Percentiles rank a stretch among this genome's conserved stretches.
These are phyloP conservation scores for Drosophila nr. medialis DNA, from an alignment of 2,888 invertebrate genomes.

Conservation along the genomic window DNA sequence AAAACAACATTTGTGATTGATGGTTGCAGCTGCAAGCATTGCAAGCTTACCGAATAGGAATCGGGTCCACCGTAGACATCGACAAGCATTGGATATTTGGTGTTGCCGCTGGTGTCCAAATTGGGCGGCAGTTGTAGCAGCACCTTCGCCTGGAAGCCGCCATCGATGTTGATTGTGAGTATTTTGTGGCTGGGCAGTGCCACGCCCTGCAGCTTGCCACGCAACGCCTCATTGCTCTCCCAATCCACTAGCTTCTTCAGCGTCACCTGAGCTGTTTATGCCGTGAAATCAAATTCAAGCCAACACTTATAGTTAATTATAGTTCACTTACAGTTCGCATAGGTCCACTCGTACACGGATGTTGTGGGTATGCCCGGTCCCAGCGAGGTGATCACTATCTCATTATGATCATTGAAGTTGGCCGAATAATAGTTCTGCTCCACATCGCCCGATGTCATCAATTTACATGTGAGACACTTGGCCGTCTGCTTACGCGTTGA, in stretches of 20 bases:
- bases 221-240: slow-evolving; percentile 88
- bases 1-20: background rate
- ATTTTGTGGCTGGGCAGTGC: slow-evolving; percentile 87
- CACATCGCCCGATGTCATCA: slow-evolving; percentile 75
- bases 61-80: slow-evolving; percentile 98
- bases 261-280: slow-evolving; percentile 71
- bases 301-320: background rate
- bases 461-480: slow-evolving; percentile 91
- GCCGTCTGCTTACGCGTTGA: slow-evolving; percentile 83
- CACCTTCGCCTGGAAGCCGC: slow-evolving; percentile 90
- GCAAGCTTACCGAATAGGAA: slow-evolving; percentile 90
- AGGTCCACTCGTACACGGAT: slow-evolving; percentile 86
- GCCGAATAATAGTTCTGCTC: slow-evolving; percentile 85
- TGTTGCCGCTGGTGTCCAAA: slow-evolving; percentile 88
- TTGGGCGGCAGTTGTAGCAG: slow-evolving; percentile 90
- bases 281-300: background rate
- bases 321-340: slow-evolving; percentile 70
- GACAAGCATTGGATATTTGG: slow-evolving; percentile 92
- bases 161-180: slow-evolving; percentile 87
- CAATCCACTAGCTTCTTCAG: slow-evolving; percentile 85
- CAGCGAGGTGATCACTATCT: slow-evolving; percentile 91
- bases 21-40: background rate
- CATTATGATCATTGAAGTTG: slow-evolving; percentile 89
- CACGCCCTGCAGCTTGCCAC: slow-evolving; percentile 85
- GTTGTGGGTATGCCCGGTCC: slow-evolving; percentile 94